Conservation (phyloP, 2,797 vertebrate genomes). For the Anolis apletophallus region DNA sequence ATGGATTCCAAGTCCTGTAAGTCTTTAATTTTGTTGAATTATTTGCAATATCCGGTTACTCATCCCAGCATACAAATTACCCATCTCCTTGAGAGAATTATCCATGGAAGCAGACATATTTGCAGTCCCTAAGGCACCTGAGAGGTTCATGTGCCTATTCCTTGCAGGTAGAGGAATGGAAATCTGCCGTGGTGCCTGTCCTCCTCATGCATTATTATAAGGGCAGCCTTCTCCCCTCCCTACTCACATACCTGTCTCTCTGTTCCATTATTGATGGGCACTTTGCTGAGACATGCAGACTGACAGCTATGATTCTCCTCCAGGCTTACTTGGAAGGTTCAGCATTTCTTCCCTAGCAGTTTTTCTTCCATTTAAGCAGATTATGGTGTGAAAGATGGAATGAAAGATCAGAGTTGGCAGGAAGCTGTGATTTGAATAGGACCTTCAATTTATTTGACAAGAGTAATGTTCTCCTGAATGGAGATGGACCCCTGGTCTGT, state of each 20-base stretch:
- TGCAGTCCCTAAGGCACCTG: not conserved
- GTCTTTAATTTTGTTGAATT: not conserved
- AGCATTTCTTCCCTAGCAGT: constrained; percentile 47
- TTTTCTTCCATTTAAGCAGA: constrained; percentile 73
- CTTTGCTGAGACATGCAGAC: constrained; percentile 37
- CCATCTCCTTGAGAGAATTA: not conserved
- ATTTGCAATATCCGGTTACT: not conserved
- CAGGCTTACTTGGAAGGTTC: constrained; percentile 40
- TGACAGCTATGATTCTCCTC: constrained; percentile 14
- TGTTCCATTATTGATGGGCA: accelerated
- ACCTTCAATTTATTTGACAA: constrained; percentile 73
- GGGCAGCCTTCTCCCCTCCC: not conserved
- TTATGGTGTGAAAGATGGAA: constrained; percentile 67
- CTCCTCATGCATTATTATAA: not conserved
- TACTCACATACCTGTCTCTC: not conserved
- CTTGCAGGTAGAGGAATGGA: not conserved
- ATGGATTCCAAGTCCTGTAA: not conserved
- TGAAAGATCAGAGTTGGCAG: constrained; percentile 70
- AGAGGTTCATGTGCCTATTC: not conserved
- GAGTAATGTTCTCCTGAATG: constrained; percentile 73
- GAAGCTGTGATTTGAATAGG: constrained; percentile 73
- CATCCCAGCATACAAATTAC: not conserved
- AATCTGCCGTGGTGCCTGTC: constrained; percentile 14
- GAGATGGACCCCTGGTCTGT: constrained; percentile 55
- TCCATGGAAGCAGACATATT: not conserved